Percentiles rank a stretch among this genome's conserved stretches.
Evolutionary conservation across 2,797 vertebrate genomes (phyloP).

Genomic region (Pipistrellus nathusii): DNA sequence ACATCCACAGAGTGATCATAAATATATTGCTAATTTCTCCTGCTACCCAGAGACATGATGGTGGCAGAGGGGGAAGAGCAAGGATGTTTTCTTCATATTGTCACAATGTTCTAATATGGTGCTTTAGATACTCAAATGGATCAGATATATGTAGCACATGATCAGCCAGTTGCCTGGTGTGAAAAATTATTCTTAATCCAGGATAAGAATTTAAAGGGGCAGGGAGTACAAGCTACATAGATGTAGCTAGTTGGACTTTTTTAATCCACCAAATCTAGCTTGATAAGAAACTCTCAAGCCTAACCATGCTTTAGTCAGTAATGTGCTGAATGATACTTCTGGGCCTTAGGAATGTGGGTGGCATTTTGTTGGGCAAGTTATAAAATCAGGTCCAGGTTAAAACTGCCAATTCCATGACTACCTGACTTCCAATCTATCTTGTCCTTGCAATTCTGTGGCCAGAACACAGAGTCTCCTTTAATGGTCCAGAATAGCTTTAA

Average conservation of each 20-base stretch:
- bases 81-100: neutral
- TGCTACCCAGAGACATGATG: neutral
- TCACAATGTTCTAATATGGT: neutral
- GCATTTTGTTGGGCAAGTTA: neutral
- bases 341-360: neutral
- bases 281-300: neutral
- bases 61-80: no score
- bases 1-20: neutral
- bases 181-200: neutral
- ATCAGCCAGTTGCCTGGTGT: neutral
- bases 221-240: neutral
- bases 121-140: neutral
- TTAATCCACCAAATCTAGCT: neutral
- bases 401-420: no score
- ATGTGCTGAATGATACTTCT: neutral
- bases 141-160: neutral
- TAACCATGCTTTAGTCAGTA: neutral
- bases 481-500: neutral
- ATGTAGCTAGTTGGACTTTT: neutral
- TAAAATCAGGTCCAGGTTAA: neutral
- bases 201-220: neutral
- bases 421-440: neutral
- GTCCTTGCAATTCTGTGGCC: neutral
- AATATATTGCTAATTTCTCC: neutral
- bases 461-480: neutral